A percentile compares a stretch with the other conserved stretches of the same genome.
Evolutionary conservation across 2,888 invertebrate genomes (phyloP).

Genomic region (Blastobasis adustella): DNA sequence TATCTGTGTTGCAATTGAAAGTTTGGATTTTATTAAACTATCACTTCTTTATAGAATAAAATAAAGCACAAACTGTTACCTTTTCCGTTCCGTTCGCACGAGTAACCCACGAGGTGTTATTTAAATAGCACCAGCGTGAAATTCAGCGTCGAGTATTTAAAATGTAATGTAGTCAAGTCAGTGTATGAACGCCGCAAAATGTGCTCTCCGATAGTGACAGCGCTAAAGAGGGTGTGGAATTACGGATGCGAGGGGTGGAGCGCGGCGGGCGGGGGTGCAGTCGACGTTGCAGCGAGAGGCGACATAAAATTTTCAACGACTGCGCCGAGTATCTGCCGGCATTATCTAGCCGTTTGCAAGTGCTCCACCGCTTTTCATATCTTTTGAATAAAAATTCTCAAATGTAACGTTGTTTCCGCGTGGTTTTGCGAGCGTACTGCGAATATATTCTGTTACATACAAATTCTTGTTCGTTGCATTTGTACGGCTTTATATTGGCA

Average conservation of each 20-base stretch:
- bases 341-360: slow-evolving; percentile 68
- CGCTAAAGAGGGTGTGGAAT: slow-evolving; percentile 36
- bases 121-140: not conserved
- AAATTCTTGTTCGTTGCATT: too few relatives aligned
- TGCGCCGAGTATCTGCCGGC: slow-evolving; percentile 60
- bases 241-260: slow-evolving; percentile 36
- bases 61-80: not conserved
- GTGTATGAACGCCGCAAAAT: slow-evolving; percentile 19
- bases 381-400: slow-evolving; percentile 60
- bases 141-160: not conserved
- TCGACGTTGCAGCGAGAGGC: slow-evolving; percentile 56
- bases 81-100: not conserved
- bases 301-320: slow-evolving; percentile 71
- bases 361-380: slow-evolving; percentile 56
- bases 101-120: not conserved
- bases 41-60: not conserved
- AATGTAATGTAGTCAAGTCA: slow-evolving; percentile 1
- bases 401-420: slow-evolving; percentile 39
- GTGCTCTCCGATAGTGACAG: slow-evolving; percentile 28
- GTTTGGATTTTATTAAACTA: not conserved
- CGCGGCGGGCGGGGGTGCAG: slow-evolving; percentile 41
- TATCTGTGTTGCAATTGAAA: slow-evolving; percentile 1
- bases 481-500: too few relatives aligned
- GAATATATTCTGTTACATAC: slow-evolving; percentile 6
- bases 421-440: slow-evolving; percentile 17